Evolutionary conservation across 2,113 vertebrate species (phyloP).

Genomic region (Centrocercus urophasianus): DNA sequence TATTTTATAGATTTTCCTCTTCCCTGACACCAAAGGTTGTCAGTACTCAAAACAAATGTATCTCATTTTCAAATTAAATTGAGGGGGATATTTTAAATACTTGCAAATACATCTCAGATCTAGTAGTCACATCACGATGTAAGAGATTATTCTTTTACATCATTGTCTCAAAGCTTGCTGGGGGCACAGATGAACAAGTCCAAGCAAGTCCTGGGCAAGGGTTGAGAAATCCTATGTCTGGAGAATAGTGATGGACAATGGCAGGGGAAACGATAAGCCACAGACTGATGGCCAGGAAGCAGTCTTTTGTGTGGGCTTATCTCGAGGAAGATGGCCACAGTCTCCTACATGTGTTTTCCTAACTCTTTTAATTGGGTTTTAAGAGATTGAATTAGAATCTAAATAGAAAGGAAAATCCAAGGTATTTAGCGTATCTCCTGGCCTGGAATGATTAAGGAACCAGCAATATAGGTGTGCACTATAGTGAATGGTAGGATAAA

Average conservation of each 20-base stretch:
- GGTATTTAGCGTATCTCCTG: background rate
- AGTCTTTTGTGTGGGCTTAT: too few relatives aligned
- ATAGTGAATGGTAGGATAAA: background rate
- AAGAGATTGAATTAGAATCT: background rate
- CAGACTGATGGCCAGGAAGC: too few relatives aligned
- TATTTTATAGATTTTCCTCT: background rate
- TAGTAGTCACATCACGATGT: background rate
- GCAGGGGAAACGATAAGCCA: too few relatives aligned
- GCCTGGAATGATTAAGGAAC: background rate
- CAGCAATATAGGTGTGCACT: background rate
- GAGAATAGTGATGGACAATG: too few relatives aligned
- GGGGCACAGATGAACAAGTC: too few relatives aligned
- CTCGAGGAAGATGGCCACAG: background rate
- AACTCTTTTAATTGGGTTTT: background rate
- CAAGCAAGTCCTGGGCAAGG: too few relatives aligned
- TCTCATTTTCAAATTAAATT: background rate
- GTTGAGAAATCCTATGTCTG: too few relatives aligned
- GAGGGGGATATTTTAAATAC: fast-evolving
- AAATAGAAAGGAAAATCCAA: background rate
- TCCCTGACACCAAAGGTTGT: background rate
- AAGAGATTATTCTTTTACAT: too few relatives aligned
- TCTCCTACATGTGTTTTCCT: background rate
- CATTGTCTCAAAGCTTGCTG: too few relatives aligned
- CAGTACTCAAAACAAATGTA: background rate
- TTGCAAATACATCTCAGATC: background rate